A percentile compares a stretch with the other conserved stretches of the same genome.
phyloP scores from a whole-genome alignment of 2,888 invertebrate genomes.

The Rhaphigaster nebulosa region DNA sequence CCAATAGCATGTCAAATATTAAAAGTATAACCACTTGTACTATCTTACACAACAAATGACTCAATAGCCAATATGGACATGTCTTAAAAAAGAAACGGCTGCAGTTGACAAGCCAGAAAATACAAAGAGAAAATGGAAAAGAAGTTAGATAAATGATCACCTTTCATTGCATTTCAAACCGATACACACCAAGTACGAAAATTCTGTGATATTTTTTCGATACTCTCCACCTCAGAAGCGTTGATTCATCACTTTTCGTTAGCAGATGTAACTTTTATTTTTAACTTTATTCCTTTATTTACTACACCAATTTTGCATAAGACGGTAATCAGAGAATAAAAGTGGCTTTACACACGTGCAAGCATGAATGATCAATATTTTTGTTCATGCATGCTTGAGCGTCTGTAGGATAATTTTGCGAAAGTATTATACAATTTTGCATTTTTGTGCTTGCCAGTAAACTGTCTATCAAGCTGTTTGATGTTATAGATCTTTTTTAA shows the following conservation, averaged over 20 bases:
- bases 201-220: neutral
- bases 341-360: too few relatives aligned
- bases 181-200: neutral
- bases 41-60: neutral
- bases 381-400: too few relatives aligned
- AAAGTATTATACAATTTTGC: too few relatives aligned
- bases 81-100: neutral
- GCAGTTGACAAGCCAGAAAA: neutral
- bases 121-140: neutral
- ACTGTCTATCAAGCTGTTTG: too few relatives aligned
- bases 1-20: neutral
- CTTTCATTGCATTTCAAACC: constrained; percentile 10
- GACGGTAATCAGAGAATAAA: too few relatives aligned
- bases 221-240: neutral
- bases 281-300: too few relatives aligned
- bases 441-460: too few relatives aligned
- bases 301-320: too few relatives aligned
- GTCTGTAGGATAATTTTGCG: too few relatives aligned
- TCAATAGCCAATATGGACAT: neutral
- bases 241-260: neutral
- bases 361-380: too few relatives aligned
- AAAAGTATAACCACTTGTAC: neutral
- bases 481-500: too few relatives aligned
- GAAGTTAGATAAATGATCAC: neutral
- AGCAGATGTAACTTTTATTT: neutral